Conservation (phyloP, 2,797 vertebrate genomes). For the Thalassophryne amazonica region DNA sequence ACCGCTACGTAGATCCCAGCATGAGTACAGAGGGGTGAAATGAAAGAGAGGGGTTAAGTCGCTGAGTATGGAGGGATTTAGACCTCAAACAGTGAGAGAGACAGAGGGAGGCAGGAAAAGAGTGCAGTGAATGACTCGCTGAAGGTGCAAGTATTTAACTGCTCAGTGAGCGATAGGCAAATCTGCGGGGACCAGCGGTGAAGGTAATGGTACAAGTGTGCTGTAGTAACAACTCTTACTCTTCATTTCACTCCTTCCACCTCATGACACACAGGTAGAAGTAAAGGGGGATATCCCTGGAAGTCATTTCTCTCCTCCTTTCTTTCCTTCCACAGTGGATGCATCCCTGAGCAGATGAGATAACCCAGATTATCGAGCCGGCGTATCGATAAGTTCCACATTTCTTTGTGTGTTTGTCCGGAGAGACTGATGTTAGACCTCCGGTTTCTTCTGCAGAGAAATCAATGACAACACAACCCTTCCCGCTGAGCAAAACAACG, state of each 20-base stretch:
- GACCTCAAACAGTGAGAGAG: constrained; percentile 67
- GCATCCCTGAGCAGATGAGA: constrained; percentile 50
- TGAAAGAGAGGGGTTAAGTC: constrained; percentile 81
- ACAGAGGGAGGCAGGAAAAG: constrained; percentile 8
- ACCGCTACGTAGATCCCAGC: constrained; percentile 64
- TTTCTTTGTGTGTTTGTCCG: constrained; percentile 43
- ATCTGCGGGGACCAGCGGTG: constrained; percentile 33
- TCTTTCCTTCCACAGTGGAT: constrained; percentile 18
- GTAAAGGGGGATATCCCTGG: constrained; percentile 25
- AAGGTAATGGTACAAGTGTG: constrained; percentile 32
- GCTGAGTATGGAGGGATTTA: constrained; percentile 80
- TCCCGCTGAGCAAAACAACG: constrained; percentile 47
- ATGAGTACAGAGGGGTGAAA: constrained; percentile 64
- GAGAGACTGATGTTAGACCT: constrained; percentile 57
- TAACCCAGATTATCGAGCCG: constrained; percentile 49
- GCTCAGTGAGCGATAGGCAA: constrained; percentile 55
- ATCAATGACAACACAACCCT: constrained; percentile 61
- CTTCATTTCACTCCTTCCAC: constrained; percentile 15
- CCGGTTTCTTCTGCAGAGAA: constrained; percentile 64
- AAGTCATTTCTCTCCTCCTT: constrained; percentile 16
- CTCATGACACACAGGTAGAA: constrained; percentile 24
- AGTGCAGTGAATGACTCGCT: constrained; percentile 46
- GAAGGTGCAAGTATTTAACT: constrained; percentile 63
- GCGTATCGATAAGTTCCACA: constrained; percentile 51
- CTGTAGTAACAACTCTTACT: constrained; percentile 10